Base-by-base conservation (phyloP, 2,113 vertebrate species). In the Neotoma lepida region DNA sequence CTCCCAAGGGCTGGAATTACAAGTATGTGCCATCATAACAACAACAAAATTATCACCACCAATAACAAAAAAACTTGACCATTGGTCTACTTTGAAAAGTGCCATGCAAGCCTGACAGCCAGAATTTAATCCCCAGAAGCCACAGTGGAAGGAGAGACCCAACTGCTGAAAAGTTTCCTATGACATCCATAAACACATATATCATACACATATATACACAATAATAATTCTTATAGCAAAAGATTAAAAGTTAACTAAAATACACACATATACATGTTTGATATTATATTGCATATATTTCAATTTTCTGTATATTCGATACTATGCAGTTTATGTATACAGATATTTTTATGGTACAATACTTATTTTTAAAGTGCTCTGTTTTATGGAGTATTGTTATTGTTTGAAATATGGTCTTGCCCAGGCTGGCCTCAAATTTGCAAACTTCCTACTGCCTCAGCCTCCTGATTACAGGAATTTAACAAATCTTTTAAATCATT, bases 321-420 rank as follows among this genome's bases (percentile, higher is more conserved):
- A n/a, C 78, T 56, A n/a, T 56, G 20, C 24, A 56, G 35, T 80
- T 56, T 56, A 39, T 54, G 51, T 56, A 41, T 64, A 56, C 35
- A 51, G 24, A 70, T 70, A 76, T 18, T 95, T 80, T 95, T 88
- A 58, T 64, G 71, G 41, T 90, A 63, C 56, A 90, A 87, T 89
- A 70, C 1, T 74, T 82, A 82, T 81, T 93, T 73, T 82, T 82
- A 66, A 87, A 88, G 54, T 64, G 18, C 14, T 46, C 24, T 94
- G 9, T 33, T 81, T 66, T 51, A 68, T 49, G 26, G 30, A 22
- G 20, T 68, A 33, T 86, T 68, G 18, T 49, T 66, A 68, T n/a
- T 58, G 54, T 58, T 44, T 84, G 39, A 84, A 63, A 44, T 84
- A 84, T 63, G 56, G 56, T 84, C 56, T 63, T 84, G 80, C 64